Conservation (phyloP, 1,140 invertebrate genomes). For the Catajapyx aquilonaris region DNA sequence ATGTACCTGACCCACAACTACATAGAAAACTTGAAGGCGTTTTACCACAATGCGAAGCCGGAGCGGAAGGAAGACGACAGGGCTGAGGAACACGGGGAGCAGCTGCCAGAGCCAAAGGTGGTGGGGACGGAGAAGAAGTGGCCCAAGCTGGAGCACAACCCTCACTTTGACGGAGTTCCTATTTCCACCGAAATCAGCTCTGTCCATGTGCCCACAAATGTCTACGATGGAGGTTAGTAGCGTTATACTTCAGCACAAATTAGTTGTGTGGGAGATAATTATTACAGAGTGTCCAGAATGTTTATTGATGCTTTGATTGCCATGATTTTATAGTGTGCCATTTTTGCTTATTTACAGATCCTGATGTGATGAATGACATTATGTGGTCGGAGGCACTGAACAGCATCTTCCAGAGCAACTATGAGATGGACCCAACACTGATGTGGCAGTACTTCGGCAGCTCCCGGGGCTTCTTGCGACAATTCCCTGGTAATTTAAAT, state of each 20-base stretch:
- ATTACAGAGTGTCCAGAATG: too few species aligned
- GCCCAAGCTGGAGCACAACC: slow-evolving; percentile 20
- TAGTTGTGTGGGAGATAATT: too few species aligned
- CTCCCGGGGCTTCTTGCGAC: slow-evolving; percentile 69
- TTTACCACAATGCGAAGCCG: neutral
- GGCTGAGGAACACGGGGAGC: neutral
- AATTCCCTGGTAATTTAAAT: slow-evolving; percentile 80
- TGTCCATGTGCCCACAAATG: slow-evolving; percentile 67
- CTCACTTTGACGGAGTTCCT: slow-evolving; percentile 57
- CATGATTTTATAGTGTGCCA: too few species aligned
- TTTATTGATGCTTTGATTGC: too few species aligned
- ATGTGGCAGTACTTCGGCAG: slow-evolving; percentile 95
- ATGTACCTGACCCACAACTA: neutral
- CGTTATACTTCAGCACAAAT: too few species aligned
- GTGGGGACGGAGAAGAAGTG: too few species aligned
- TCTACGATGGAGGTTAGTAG: slow-evolving; percentile 57
- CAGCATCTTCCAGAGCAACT: slow-evolving; percentile 64
- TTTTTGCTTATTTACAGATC: too few species aligned
- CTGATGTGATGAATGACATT: slow-evolving; percentile 45
- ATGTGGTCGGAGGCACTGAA: slow-evolving; percentile 72
- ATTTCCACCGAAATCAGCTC: slow-evolving; percentile 72
- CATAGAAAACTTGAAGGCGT: too few species aligned
- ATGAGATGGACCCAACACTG: slow-evolving; percentile 61
- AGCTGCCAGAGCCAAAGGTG: neutral
- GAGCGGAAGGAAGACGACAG: neutral